Conservation (phyloP, 2,113 vertebrate species). For the Melanerpes formicivorus region DNA sequence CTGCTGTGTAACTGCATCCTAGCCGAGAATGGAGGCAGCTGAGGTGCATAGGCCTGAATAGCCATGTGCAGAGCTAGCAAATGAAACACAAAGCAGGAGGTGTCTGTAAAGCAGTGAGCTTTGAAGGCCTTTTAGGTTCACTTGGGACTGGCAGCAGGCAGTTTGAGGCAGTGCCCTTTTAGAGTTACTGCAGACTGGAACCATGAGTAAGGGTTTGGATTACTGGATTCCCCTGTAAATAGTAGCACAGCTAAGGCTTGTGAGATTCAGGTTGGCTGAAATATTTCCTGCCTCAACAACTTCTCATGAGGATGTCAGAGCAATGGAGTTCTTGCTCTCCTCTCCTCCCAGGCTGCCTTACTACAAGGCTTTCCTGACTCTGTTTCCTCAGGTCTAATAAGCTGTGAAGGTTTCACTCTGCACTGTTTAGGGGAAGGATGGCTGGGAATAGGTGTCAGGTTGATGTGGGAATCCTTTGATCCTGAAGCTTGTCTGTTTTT, state of each 20-base stretch:
- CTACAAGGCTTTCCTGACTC: neutral
- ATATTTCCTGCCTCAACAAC: neutral
- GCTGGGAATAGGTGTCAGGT: neutral
- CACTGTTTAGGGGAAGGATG: neutral
- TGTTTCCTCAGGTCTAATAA: neutral
- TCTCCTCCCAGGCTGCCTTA: neutral
- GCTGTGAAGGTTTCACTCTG: neutral
- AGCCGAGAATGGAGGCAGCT: neutral
- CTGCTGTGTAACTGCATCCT: neutral
- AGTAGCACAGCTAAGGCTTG: neutral
- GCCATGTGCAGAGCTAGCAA: neutral
- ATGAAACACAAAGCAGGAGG: neutral
- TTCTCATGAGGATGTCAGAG: neutral
- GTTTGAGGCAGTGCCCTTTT: neutral
- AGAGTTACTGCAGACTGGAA: neutral
- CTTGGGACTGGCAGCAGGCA: neutral
- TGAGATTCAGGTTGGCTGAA: neutral
- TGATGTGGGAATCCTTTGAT: neutral
- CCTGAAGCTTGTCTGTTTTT: neutral
- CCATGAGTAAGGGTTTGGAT: neutral
- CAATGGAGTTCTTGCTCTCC: neutral
- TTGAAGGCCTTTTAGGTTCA: neutral
- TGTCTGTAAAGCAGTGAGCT: neutral
- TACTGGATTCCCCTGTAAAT: neutral
- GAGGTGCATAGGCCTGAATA: neutral